Conservation (phyloP, 2,113 vertebrate species). For the Felis chaus region DNA sequence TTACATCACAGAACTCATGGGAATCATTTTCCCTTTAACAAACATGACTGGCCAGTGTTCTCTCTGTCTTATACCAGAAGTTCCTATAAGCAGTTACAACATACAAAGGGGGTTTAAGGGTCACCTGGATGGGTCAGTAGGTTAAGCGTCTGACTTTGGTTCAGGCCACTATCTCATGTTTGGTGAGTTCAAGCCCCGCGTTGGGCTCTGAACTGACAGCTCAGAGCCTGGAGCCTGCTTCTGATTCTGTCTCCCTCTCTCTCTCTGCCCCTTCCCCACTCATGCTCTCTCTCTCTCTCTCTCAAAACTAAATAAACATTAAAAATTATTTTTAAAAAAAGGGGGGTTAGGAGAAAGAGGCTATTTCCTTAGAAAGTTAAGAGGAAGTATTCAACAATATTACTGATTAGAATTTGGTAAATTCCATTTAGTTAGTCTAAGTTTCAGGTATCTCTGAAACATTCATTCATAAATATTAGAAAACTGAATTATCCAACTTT, state of each 20-base stretch:
- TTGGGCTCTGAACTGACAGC: too few species aligned
- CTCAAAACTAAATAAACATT: too few species aligned
- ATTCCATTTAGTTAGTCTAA: neutral
- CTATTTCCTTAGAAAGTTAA: neutral
- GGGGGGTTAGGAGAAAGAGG: neutral
- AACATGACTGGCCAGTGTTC: neutral
- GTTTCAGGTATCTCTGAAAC: neutral
- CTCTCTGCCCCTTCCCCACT: too few species aligned
- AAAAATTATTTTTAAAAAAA: neutral
- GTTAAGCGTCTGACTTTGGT: too few species aligned
- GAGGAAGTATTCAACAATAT: neutral
- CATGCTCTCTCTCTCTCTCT: too few species aligned
- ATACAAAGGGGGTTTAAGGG: neutral
- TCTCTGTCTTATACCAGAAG: neutral
- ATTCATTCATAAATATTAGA: neutral
- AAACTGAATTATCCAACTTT: neutral
- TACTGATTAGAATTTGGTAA: neutral
- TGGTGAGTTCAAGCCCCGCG: too few species aligned
- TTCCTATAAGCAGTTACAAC: neutral
- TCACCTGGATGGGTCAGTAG: too few species aligned
- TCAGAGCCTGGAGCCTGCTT: too few species aligned
- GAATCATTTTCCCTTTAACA: conserved; percentile 25
- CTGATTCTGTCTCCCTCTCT: too few species aligned
- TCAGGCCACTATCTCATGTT: too few species aligned
- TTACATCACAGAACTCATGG: neutral